These are phyloP conservation scores for Ormyrus pomaceus DNA, from an alignment of 2,888 invertebrate species.

Conservation along the genomic window DNA sequence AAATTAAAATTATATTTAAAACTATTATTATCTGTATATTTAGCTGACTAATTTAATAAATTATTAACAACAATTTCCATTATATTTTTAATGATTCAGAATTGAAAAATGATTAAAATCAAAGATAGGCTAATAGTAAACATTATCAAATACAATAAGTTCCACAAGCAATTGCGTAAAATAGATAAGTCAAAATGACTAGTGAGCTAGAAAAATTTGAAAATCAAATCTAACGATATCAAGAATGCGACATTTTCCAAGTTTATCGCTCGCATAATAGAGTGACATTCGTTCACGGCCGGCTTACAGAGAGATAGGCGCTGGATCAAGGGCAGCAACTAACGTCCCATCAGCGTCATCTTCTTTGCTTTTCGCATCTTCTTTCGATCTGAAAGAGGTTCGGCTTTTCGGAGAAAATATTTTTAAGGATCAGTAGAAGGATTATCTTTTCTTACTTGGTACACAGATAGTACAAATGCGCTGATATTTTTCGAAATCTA, in stretches of 20 bases:
- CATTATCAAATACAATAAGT: too few relatives aligned
- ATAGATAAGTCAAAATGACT: too few relatives aligned
- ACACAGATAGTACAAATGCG: too few relatives aligned
- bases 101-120: too few relatives aligned
- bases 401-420: neutral
- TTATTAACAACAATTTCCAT: too few relatives aligned
- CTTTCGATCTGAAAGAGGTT: neutral
- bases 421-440: neutral
- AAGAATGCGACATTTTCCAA: slow-evolving; percentile 20
- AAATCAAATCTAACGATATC: neutral
- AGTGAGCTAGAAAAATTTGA: neutral
- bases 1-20: too few relatives aligned
- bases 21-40: too few relatives aligned
- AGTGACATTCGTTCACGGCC: slow-evolving; percentile 48
- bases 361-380: slow-evolving; percentile 1
- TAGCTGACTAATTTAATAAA: too few relatives aligned
- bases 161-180: too few relatives aligned
- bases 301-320: slow-evolving; percentile 21
- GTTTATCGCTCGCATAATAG: slow-evolving; percentile 33
- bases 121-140: too few relatives aligned
- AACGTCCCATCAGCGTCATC: slow-evolving; percentile 39
- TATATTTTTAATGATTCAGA: too few relatives aligned
- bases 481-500: neutral
- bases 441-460: slow-evolving; percentile 2
- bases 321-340: slow-evolving; percentile 12